phyloP scores from a whole-genome alignment of 2,797 vertebrate species.

The Distichodus sexfasciatus region DNA sequence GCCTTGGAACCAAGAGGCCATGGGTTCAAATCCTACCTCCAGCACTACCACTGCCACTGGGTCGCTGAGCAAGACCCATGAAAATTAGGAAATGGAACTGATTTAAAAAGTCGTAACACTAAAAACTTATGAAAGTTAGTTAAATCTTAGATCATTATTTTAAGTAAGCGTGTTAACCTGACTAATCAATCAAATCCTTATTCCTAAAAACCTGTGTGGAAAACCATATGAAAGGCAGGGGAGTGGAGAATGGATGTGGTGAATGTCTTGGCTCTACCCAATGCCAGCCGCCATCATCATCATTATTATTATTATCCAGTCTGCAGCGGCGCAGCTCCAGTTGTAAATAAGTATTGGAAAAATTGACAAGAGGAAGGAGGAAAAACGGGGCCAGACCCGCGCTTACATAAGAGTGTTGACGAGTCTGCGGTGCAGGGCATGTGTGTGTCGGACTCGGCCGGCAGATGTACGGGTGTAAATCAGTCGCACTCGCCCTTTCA shows the following conservation, averaged over 20 bases:
- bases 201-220: conserved; percentile 56
- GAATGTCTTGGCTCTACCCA: conserved; percentile 55
- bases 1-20: too few relatives aligned
- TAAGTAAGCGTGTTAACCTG: too few relatives aligned
- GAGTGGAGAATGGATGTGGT: conserved; percentile 50
- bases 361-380: conserved; percentile 60
- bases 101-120: neutral
- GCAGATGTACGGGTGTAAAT: conserved; percentile 59
- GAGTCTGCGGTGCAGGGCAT: conserved; percentile 47
- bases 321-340: conserved; percentile 47
- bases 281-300: conserved; percentile 57
- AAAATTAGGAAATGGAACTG: too few relatives aligned
- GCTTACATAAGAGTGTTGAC: conserved; percentile 62
- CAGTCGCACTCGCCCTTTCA: conserved; percentile 40
- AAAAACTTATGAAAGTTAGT: conserved; percentile 10
- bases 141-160: too few relatives aligned
- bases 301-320: conserved; percentile 55
- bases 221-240: conserved; percentile 59
- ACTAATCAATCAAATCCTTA: too few relatives aligned
- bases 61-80: too few relatives aligned
- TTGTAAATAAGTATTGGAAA: conserved; percentile 68
- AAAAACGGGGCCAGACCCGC: conserved; percentile 53
- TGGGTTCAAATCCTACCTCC: too few relatives aligned
- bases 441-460: conserved; percentile 51
- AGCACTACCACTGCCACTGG: too few relatives aligned